Evolutionary conservation across 2,888 invertebrate species (phyloP).

Genomic region (Dasysyrphus tricinctus): DNA sequence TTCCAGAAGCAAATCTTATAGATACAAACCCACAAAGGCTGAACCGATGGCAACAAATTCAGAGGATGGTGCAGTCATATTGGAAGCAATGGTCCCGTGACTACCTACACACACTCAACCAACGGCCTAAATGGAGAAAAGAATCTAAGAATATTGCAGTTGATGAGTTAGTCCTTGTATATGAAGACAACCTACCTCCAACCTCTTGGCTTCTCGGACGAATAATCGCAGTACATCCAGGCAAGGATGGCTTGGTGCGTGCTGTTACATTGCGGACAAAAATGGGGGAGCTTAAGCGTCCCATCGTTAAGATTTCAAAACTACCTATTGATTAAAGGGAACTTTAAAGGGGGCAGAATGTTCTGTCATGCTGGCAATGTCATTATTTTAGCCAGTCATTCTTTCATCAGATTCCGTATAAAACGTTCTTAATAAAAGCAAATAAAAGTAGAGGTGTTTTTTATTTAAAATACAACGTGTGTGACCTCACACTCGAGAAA

Average conservation of each 20-base stretch:
- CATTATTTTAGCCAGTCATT: too few relatives aligned
- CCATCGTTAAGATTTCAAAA: conserved; percentile 3
- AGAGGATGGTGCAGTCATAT: conserved; percentile 4
- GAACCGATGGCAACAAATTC: conserved; percentile 12
- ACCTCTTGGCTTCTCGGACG: conserved; percentile 7
- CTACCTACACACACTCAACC: conserved; percentile 42
- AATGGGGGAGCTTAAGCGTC: conserved; percentile 1
- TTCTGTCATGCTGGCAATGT: too few relatives aligned
- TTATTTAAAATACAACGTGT: too few relatives aligned
- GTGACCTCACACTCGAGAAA: too few relatives aligned
- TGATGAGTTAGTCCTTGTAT: conserved; percentile 2
- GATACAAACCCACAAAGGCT: conserved; percentile 26
- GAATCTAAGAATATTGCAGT: background rate
- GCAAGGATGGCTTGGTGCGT: background rate
- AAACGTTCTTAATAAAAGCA: too few relatives aligned
- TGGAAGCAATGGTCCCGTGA: conserved; percentile 38
- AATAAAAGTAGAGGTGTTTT: too few relatives aligned
- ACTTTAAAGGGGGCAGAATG: too few relatives aligned
- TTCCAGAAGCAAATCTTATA: conserved; percentile 17
- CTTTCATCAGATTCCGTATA: too few relatives aligned
- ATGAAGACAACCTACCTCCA: conserved; percentile 21
- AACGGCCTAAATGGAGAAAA: conserved; percentile 7
- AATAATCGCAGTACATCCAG: background rate
- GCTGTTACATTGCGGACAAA: conserved; percentile 18
- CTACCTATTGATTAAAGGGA: too few relatives aligned